Conservation (phyloP, 1,140 invertebrate species). For the Aculops lycopersici region DNA sequence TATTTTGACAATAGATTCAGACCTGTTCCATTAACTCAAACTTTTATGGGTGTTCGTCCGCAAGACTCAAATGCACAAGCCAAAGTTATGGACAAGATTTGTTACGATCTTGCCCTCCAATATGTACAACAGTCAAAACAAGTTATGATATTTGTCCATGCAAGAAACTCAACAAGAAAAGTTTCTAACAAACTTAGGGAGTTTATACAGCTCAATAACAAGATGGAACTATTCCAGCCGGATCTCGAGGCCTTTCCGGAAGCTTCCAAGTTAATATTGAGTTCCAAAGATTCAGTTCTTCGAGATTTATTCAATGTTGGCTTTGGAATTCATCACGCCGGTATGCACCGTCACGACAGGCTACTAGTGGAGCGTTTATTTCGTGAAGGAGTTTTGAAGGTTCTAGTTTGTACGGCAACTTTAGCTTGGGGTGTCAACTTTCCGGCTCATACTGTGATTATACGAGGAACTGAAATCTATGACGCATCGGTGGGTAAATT, state of each 20-base stretch:
- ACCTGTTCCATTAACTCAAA: slow-evolving; percentile 68
- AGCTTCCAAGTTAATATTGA: slow-evolving; percentile 18
- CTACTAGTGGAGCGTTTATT: slow-evolving; percentile 61
- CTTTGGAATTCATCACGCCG: slow-evolving; percentile 84
- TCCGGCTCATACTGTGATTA: slow-evolving; percentile 52
- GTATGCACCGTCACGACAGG: slow-evolving; percentile 52
- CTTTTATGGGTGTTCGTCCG: slow-evolving; percentile 64
- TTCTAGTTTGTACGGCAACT: slow-evolving; percentile 83
- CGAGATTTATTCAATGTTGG: slow-evolving; percentile 50
- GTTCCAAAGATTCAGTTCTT: slow-evolving; percentile 37
- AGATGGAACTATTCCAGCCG: slow-evolving; percentile 26
- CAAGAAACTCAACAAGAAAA: slow-evolving; percentile 64
- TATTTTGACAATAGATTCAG: slow-evolving; percentile 88
- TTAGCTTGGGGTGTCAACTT: slow-evolving; percentile 97
- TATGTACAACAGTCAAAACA: slow-evolving; percentile 66
- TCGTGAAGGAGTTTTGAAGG: slow-evolving; percentile 51
- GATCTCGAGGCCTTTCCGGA: slow-evolving; percentile 2
- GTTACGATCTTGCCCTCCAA: slow-evolving; percentile 63
- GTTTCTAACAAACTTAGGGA: slow-evolving; percentile 24
- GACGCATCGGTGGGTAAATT: slow-evolving; percentile 75
- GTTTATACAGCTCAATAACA: slow-evolving; percentile 13
- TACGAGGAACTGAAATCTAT: slow-evolving; percentile 80
- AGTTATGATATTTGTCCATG: slow-evolving; percentile 97
- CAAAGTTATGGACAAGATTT: slow-evolving; percentile 59
- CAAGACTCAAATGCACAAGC: slow-evolving; percentile 37